These are phyloP conservation scores for Caenorhabditis tropicalis DNA, from an alignment of 1,140 invertebrate genomes.

Conservation along the genomic window DNA sequence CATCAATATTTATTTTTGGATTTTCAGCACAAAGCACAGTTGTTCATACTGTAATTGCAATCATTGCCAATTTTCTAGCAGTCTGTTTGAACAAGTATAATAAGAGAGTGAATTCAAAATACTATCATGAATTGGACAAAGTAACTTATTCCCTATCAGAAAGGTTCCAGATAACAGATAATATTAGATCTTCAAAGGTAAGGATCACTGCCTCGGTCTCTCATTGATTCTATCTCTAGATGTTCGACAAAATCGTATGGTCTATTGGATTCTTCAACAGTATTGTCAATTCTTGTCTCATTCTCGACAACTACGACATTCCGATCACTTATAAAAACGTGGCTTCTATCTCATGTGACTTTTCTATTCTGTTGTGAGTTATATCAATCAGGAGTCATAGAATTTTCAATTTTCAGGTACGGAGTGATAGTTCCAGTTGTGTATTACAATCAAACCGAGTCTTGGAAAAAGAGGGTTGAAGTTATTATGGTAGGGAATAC, in stretches of 20 bases:
- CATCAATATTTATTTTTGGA: neutral
- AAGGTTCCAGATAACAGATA: constrained; percentile 14
- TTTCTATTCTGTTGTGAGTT: neutral
- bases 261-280: constrained; percentile 13
- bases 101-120: neutral
- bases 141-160: neutral
- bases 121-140: neutral
- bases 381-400: neutral
- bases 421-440: neutral
- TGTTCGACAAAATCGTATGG: neutral
- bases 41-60: neutral
- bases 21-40: constrained; percentile 7
- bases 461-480: neutral
- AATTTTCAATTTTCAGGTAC: neutral
- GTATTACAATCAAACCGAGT: neutral
- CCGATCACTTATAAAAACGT: neutral
- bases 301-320: constrained; percentile 9
- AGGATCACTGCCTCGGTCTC: neutral
- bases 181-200: neutral
- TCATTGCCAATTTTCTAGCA: constrained; percentile 5
- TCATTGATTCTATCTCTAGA: neutral
- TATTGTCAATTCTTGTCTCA: neutral
- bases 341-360: neutral
- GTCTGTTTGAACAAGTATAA: constrained; percentile 9
- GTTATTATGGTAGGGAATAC: neutral